Conservation (phyloP, 2,888 invertebrate genomes). For the Clepsis dumicolana region DNA sequence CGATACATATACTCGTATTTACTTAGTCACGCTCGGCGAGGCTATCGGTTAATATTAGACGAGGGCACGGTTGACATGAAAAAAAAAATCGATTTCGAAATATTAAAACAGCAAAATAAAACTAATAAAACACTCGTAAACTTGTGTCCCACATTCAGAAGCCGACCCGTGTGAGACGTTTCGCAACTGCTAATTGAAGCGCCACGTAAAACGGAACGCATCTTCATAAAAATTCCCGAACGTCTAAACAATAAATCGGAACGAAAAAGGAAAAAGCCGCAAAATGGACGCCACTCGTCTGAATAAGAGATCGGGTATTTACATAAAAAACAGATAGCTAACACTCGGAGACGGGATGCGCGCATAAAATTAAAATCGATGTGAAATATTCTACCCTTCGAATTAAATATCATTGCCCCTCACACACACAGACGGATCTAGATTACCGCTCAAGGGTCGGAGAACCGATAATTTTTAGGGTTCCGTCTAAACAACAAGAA, state of each 20-base stretch:
- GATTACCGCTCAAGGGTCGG: conserved; percentile 73
- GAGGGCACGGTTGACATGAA: conserved; percentile 12
- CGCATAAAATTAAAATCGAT: conserved; percentile 86
- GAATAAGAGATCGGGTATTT: conserved; percentile 81
- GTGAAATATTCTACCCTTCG: conserved; percentile 82
- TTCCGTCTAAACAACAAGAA: conserved; percentile 40
- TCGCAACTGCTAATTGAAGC: conserved; percentile 27
- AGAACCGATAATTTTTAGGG: conserved; percentile 43
- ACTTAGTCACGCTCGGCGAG: conserved; percentile 39
- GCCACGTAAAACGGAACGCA: conserved; percentile 35
- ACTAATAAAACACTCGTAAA: conserved; percentile 31
- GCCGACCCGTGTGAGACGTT: conserved; percentile 25
- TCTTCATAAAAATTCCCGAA: conserved; percentile 61
- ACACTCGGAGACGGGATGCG: conserved; percentile 81
- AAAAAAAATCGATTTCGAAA: conserved; percentile 13
- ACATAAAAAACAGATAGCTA: conserved; percentile 85
- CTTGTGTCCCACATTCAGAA: conserved; percentile 16
- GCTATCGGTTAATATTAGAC: conserved; percentile 31
- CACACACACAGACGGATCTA: conserved; percentile 68
- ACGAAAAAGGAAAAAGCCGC: conserved; percentile 67
- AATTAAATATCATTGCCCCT: conserved; percentile 84
- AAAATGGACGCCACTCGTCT: conserved; percentile 77
- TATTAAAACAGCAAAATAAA: conserved; percentile 5
- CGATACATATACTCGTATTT: conserved; percentile 36
- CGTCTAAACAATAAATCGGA: conserved; percentile 67